Evolutionary conservation across 2,797 vertebrate genomes (phyloP), one percentile per base, ranked within the genome.

Genomic region (Sebastiscus tertius): DNA sequence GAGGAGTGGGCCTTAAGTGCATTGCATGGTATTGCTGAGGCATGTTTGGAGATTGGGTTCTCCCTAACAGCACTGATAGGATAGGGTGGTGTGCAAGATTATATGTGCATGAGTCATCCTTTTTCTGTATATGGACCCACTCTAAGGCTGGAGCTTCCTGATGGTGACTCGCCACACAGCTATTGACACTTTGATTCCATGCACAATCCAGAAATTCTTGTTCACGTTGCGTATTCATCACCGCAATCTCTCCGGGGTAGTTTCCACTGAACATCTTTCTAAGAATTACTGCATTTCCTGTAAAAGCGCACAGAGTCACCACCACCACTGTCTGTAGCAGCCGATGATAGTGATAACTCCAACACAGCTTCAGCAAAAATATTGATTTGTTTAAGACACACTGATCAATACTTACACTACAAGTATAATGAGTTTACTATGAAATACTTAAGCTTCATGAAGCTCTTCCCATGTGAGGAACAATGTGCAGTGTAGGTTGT

Each of bases 201-300:
- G 87, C 87, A 89, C 91, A 88, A 92, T 91, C 93, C 92, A 91
- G 89, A 88, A 86, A 93, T 94, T 90, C 84, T 89, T 92, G 84
- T 88, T 88, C 76, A 66, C 75, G 77, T 85, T 79, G 73, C 69
- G 73, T 79, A 52, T 52, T 20, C n/a, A 52, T 52, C 7, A 36
- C 55, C 64, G 68, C 75, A 68, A 75, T 39, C 56, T 70, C 42
- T 46, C 42, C 13, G 6, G 72, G 78, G 75, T 89, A 74, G 42
- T 90, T 93, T 91, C 86, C 82, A 71, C 69, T 16, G 24, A 88
- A 52, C 79, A 34, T 73, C 73, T 52, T 49, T 80, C 60, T 31
- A 66, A 77, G 77, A 84, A 82, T 54, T 42, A 12, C 55, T 73
- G 60, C 58, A 60, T 81, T 84, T 79, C 69, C 75, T 75, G 62